Percentiles rank a stretch among this genome's conserved stretches.
phyloP scores from a whole-genome alignment of 2,113 vertebrate species.

The Gobio gobio region DNA sequence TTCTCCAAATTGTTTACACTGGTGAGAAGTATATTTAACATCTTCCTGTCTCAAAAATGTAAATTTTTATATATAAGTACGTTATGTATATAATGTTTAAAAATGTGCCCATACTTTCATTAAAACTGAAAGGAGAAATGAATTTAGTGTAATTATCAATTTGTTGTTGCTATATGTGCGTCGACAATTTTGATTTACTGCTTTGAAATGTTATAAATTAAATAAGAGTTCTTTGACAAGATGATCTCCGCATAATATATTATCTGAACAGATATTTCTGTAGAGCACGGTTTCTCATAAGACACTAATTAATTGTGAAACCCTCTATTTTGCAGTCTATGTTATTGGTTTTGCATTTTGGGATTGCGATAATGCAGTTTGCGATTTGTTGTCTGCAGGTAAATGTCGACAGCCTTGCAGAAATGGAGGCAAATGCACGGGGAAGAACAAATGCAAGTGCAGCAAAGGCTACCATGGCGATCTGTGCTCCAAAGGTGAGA shows the following conservation, averaged over 20 bases:
- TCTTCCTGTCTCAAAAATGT: too few species aligned
- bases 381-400: constrained; percentile 68
- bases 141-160: background rate
- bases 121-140: background rate
- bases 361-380: constrained; percentile 4
- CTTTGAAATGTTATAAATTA: background rate
- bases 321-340: background rate
- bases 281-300: background rate
- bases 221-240: background rate
- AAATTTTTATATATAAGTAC: background rate
- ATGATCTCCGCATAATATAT: background rate
- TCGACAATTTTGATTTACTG: too few species aligned
- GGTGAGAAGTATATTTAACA: too few species aligned
- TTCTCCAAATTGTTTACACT: too few species aligned
- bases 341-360: background rate
- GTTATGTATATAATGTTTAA: background rate
- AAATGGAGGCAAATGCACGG: constrained; percentile 89
- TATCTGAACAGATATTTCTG: background rate
- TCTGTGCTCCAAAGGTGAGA: constrained; percentile 88
- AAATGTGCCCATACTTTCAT: background rate
- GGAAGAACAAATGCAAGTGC: constrained; percentile 91
- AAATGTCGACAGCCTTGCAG: constrained; percentile 85
- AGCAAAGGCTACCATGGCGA: constrained; percentile 89
- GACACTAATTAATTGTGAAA: background rate
- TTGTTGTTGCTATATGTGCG: too few species aligned